Evolutionary conservation across 2,797 vertebrate genomes (phyloP).

Genomic region (Sebastes paucispinis): DNA sequence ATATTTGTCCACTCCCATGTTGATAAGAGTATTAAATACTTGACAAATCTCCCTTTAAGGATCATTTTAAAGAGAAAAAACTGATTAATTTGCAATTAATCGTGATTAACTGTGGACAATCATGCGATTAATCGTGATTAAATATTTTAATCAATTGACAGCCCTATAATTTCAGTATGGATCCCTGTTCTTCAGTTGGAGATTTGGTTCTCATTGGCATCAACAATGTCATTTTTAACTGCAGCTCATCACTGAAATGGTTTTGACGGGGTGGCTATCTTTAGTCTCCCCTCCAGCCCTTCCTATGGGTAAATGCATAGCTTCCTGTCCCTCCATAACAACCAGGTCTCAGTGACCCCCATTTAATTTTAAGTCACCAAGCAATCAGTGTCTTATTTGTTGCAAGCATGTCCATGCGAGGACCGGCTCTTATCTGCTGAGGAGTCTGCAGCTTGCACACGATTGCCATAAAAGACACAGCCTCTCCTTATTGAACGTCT

Average conservation of each 20-base stretch:
- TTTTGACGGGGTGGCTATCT: conserved; percentile 29
- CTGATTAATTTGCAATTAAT: too few relatives aligned
- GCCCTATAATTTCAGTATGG: too few relatives aligned
- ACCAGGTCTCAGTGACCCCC: conserved; percentile 41
- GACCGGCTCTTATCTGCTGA: conserved; percentile 32
- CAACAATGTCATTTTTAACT: background rate
- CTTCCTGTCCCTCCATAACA: conserved; percentile 21
- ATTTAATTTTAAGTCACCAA: conserved; percentile 47
- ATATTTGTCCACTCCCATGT: too few relatives aligned
- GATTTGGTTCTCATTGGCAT: background rate
- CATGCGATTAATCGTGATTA: background rate
- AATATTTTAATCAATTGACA: background rate
- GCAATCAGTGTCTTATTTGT: conserved; percentile 47
- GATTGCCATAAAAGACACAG: conserved; percentile 4
- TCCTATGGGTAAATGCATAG: conserved; percentile 9
- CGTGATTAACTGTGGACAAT: too few relatives aligned
- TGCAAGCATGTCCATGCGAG: conserved; percentile 7
- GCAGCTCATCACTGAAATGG: conserved; percentile 6
- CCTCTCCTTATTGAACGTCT: conserved; percentile 14
- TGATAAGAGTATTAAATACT: too few relatives aligned
- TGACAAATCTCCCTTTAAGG: too few relatives aligned
- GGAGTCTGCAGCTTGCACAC: conserved; percentile 14
- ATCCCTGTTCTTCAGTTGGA: background rate
- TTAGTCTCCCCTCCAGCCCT: background rate
- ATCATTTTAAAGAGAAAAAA: too few relatives aligned